Base-by-base conservation (phyloP, 2,113 vertebrate species). In the Sinocyclocheilus rhinocerous region DNA sequence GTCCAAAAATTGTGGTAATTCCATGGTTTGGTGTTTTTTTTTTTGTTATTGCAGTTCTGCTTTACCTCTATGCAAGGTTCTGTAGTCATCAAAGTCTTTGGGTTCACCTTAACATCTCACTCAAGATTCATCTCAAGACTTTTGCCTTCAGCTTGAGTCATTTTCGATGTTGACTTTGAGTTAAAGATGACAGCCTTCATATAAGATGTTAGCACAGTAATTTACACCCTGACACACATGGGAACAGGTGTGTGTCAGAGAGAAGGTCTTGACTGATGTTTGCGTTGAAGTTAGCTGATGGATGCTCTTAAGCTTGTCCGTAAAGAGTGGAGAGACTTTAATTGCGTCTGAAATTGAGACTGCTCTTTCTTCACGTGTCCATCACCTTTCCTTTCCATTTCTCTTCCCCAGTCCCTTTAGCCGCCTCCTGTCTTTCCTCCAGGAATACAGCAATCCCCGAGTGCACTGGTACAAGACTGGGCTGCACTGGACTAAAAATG, bases 241-340 rank as follows among this genome's bases (percentile, higher is more conserved):
- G 16, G 24, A 52, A 55, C 13, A 11, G 2, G 16, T 33, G 39
- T 22, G 73, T 24, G 48, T 26, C 11, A 15, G 18, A 42, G 55
- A 42, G 20, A 24, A 84, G 2, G 24, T 50, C 24, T 22, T 85
- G 87, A 88, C 26, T 88, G 87, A 85, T 63, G 36, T 69, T 77
- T 83, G 82, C 42, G 20, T 61, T 85, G 73, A 83, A 57, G 79
- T 75, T 63, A 3, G 4, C 18, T 77, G 84, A 85, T 67, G 16
- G 79, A 55, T 15, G 26, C 79, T 83, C 50, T 85, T 69, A n/a
- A 85, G 42, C 50, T 61, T 83, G 36, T 77, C 87, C 61, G 63
- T 85, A 50, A 50, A 76, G 69, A 36, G 29, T 4, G n/a, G 82
- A 75, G 73, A 67, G 82, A 69, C 81, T 88, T 83, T 83, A 83